Evolutionary conservation across 2,888 invertebrate genomes (phyloP).

Genomic region (Alloplasta piceator): DNA sequence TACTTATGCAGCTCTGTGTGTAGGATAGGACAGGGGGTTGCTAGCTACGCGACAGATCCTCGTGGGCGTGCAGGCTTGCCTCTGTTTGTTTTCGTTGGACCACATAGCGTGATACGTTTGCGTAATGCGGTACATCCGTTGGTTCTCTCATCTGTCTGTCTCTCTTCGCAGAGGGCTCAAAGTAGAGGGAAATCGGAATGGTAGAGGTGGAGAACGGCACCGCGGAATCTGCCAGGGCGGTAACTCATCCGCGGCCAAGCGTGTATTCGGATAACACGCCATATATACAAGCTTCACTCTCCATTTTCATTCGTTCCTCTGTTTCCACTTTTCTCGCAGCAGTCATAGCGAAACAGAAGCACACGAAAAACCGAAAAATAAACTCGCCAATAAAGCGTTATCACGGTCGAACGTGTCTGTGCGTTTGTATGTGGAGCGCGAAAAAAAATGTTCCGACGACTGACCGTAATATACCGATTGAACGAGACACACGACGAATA

Average conservation of each 20-base stretch:
- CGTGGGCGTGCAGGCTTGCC: constrained; percentile 67
- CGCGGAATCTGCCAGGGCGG: constrained; percentile 78
- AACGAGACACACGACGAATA: neutral
- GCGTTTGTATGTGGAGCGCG: neutral
- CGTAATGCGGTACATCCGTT: constrained; percentile 80
- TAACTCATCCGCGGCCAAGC: constrained; percentile 78
- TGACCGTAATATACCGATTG: neutral
- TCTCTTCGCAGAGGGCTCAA: constrained; percentile 58
- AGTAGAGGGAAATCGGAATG: constrained; percentile 65
- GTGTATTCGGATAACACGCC: constrained; percentile 70
- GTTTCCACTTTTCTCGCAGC: constrained; percentile 48
- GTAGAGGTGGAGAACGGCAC: constrained; percentile 50
- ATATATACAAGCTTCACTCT: constrained; percentile 58
- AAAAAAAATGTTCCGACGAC: constrained; percentile 4
- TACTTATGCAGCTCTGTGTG: constrained; percentile 75
- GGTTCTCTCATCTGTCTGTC: constrained; percentile 66
- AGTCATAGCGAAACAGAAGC: neutral
- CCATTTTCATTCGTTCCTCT: constrained; percentile 66
- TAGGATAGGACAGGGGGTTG: constrained; percentile 63
- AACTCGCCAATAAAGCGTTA: neutral
- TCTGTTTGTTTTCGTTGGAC: constrained; percentile 83
- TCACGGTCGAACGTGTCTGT: neutral
- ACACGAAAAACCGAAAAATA: constrained; percentile 12
- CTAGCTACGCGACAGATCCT: constrained; percentile 65
- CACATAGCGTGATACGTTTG: constrained; percentile 83